Evolutionary conservation across 2,888 invertebrate species (phyloP).

Genomic region (Platycheirus albimanus): DNA sequence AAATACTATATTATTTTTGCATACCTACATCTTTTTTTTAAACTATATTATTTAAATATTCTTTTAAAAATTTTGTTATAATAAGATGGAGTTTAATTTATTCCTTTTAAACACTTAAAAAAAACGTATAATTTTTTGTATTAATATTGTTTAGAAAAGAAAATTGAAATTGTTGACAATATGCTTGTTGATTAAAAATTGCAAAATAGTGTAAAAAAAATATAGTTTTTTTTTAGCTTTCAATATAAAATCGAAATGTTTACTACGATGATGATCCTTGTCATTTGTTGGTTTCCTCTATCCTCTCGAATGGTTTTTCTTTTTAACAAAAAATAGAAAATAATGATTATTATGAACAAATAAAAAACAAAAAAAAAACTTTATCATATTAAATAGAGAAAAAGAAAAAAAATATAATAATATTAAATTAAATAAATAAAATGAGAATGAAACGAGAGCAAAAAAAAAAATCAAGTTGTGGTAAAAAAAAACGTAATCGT

Average conservation of each 20-base stretch:
- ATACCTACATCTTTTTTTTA: too few species aligned
- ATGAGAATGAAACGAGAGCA: slow-evolving; percentile 9
- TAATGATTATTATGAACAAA: slow-evolving; percentile 23
- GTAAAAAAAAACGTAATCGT: slow-evolving; percentile 64
- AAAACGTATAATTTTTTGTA: slow-evolving; percentile 15
- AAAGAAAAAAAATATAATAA: slow-evolving; percentile 29
- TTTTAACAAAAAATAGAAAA: slow-evolving; percentile 3
- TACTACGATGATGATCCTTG: slow-evolving; percentile 38
- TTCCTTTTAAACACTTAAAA: not conserved
- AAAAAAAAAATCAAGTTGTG: slow-evolving; percentile 52
- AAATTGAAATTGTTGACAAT: slow-evolving; percentile 40
- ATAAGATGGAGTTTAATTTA: slow-evolving; percentile 31
- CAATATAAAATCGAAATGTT: slow-evolving; percentile 11
- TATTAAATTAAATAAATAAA: not conserved
- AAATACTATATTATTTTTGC: slow-evolving; percentile 35
- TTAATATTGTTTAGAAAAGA: slow-evolving; percentile 33
- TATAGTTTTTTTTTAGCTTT: slow-evolving; percentile 23
- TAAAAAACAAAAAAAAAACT: slow-evolving; percentile 4
- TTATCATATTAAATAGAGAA: slow-evolving; percentile 29
- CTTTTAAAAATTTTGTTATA: slow-evolving; percentile 52
- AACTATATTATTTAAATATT: slow-evolving; percentile 59
- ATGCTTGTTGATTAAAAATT: slow-evolving; percentile 23
- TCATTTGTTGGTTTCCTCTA: slow-evolving; percentile 41
- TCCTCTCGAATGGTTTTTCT: slow-evolving; percentile 52
- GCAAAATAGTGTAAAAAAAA: slow-evolving; percentile 8